Percentiles rank a stretch among this genome's conserved stretches.
These are phyloP conservation scores for Uloborus diversus DNA, from an alignment of 1,140 invertebrate genomes.

Conservation along the genomic window DNA sequence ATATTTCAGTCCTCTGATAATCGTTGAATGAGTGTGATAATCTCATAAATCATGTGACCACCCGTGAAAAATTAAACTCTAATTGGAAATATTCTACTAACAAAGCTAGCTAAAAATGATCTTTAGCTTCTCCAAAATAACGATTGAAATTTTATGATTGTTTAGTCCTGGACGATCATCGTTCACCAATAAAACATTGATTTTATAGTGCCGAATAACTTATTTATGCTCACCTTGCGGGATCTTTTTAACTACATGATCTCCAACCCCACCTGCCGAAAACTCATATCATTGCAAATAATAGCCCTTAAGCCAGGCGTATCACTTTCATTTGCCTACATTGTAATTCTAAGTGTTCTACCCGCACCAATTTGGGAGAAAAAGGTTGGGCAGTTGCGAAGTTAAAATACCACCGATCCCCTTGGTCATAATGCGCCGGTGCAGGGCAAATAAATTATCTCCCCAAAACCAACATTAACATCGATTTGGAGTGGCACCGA, in stretches of 20 bases:
- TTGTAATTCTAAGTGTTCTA: conserved; percentile 17
- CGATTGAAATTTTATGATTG: conserved; percentile 36
- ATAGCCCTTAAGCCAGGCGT: not conserved
- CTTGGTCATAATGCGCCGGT: not conserved
- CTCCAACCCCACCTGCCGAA: not conserved
- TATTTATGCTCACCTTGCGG: not conserved
- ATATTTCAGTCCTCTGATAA: no score
- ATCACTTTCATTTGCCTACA: not conserved
- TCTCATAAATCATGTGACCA: no score
- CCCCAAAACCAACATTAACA: conserved; percentile 44
- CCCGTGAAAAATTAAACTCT: not conserved
- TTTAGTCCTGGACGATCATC: not conserved
- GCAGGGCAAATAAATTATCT: conserved; percentile 37
- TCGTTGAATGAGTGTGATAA: no score
- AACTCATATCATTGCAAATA: not conserved
- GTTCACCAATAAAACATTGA: conserved; percentile 19
- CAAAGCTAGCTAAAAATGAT: not conserved
- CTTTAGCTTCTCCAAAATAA: not conserved
- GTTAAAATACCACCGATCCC: conserved; percentile 37
- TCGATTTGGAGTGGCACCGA: conserved; percentile 7
- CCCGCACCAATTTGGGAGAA: conserved; percentile 29
- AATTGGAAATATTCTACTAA: not conserved
- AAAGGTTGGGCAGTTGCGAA: conserved; percentile 8
- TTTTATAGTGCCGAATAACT: conserved; percentile 9
- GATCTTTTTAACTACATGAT: not conserved